Conservation (phyloP, 2,888 invertebrate genomes). For the Diploptera punctata region DNA sequence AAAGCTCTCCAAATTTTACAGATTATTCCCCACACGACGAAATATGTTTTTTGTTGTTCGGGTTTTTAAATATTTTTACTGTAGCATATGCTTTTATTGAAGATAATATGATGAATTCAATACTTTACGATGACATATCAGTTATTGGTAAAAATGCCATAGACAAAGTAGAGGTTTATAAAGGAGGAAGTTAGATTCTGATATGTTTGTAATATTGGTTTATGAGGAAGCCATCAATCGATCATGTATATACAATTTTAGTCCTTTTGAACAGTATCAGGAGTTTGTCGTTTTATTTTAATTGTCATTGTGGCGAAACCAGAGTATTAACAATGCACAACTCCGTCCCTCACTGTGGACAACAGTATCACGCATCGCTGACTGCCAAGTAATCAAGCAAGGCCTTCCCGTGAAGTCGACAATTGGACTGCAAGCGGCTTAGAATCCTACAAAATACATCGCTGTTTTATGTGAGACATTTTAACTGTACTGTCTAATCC, state of each 20-base stretch:
- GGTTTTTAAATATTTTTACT: too few relatives aligned
- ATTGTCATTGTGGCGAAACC: slow-evolving; percentile 24
- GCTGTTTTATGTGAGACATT: not conserved
- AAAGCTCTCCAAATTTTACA: too few relatives aligned
- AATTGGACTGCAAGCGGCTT: slow-evolving; percentile 26
- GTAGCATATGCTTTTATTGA: too few relatives aligned
- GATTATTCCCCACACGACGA: too few relatives aligned
- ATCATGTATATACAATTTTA: not conserved
- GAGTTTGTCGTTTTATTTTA: slow-evolving; percentile 23
- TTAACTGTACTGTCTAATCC: not conserved
- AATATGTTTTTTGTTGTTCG: too few relatives aligned
- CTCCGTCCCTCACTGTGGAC: slow-evolving; percentile 16
- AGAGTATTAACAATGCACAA: slow-evolving; percentile 17
- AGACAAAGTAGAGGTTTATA: not conserved
- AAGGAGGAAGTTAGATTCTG: not conserved
- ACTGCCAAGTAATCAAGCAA: slow-evolving; percentile 25
- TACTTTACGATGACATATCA: too few relatives aligned
- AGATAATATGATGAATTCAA: too few relatives aligned
- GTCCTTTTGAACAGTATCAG: not conserved
- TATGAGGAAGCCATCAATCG: not conserved
- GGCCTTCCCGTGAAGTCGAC: slow-evolving; percentile 12
- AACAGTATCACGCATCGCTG: slow-evolving; percentile 23
- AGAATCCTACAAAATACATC: not conserved
- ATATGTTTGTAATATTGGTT: not conserved
- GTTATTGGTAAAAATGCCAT: too few relatives aligned